A percentile compares a stretch with the other conserved stretches of the same genome.
Evolutionary conservation across 2,797 vertebrate species (phyloP).

Genomic region (Hafferia zeledoni): DNA sequence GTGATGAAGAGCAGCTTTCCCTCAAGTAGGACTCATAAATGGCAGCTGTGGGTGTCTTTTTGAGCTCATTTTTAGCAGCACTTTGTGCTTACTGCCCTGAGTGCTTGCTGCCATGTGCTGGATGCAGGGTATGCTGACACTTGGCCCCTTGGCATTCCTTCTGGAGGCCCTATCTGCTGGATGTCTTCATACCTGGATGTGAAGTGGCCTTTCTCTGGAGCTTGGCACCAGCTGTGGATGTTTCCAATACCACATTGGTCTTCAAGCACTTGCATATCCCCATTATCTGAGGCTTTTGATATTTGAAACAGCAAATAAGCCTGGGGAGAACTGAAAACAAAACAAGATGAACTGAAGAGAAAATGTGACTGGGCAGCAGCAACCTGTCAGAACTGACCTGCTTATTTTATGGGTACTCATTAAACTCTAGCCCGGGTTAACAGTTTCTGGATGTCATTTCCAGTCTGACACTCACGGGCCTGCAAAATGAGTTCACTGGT

Average conservation of each 20-base stretch:
- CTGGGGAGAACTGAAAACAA: neutral
- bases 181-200: neutral
- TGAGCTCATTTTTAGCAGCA: neutral
- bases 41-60: neutral
- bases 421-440: neutral
- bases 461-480: neutral
- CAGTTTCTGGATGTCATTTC: neutral
- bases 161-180: neutral
- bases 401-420: neutral
- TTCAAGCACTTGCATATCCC: fast-evolving
- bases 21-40: neutral
- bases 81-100: fast-evolving
- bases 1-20: neutral
- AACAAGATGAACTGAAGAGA: neutral
- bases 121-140: neutral
- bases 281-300: neutral
- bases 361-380: neutral
- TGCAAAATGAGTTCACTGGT: neutral
- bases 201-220: neutral
- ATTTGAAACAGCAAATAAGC: neutral
- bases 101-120: neutral
- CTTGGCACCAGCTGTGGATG: neutral
- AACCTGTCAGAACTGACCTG: neutral
- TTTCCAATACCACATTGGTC: fast-evolving
- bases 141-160: neutral